phyloP scores from a whole-genome alignment of 1,140 invertebrate genomes.

The Thaumatotibia leucotreta region DNA sequence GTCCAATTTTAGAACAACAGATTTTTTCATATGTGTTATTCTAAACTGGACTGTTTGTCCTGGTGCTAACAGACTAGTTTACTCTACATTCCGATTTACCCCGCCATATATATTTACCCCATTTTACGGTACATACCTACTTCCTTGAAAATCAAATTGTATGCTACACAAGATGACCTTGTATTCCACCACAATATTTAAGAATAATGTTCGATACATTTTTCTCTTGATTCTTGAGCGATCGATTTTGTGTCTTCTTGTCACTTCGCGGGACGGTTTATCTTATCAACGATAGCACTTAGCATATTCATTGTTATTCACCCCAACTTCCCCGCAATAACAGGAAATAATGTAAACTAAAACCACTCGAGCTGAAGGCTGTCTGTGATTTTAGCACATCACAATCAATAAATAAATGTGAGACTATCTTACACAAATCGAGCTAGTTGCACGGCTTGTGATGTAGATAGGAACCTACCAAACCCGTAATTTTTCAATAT shows the following conservation, averaged over 20 bases:
- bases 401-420: neutral
- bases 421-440: no score
- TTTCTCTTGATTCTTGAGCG: conserved; percentile 2
- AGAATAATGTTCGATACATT: conserved; percentile 3
- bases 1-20: no score
- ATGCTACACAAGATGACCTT: neutral
- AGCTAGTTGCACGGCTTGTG: no score
- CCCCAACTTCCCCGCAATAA: neutral
- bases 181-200: neutral
- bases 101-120: neutral
- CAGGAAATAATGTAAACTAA: neutral
- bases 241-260: conserved; percentile 13
- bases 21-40: no score
- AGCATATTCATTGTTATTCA: conserved; percentile 10
- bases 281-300: conserved; percentile 12
- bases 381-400: neutral
- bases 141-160: neutral
- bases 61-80: no score
- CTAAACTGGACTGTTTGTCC: no score
- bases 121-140: no score
- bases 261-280: conserved; percentile 4
- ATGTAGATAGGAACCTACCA: no score
- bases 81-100: no score
- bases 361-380: neutral
- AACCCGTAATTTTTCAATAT: no score